Base-by-base conservation (phyloP, 2,797 vertebrate species). In the Melanogrammus aeglefinus region DNA sequence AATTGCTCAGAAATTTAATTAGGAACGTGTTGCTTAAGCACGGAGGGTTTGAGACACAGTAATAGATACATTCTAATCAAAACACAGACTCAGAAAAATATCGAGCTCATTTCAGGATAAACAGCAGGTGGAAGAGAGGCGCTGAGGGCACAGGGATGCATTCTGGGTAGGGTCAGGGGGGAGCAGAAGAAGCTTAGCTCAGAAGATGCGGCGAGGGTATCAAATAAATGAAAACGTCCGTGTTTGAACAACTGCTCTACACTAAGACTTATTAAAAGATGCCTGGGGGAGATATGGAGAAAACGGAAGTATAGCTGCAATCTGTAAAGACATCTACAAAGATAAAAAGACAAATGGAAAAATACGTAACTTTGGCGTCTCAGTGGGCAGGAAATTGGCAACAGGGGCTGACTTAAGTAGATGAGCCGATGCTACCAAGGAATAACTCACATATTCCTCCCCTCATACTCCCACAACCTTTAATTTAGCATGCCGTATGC, bases 131-230 rank as follows among this genome's bases (percentile, higher is more conserved):
- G 57, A n/a, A n/a, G n/a, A 24, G 57, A 63, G 57, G 21, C 2
- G 57, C 57, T 24, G 21, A 24, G 57, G 57, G 57, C 57, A 24
- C 16, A 63, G 57, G 6, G n/a, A 24, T 63, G 57, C 57, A 63
- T 63, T 63, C 57, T 63, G 57, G 57, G 57, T 63, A 63, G 57
- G 57, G 57, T 63, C 57, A 63, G 57, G 57, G n/a, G 57, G 57
- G 57, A 63, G 0, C n/a, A 8, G 57, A 24, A 9, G n/a, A 24
- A 63, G 51, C 16, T 14, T 4, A 47, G 44, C 16, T 47, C 44
- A 16, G 44, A 47, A 47, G 16, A 47, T 57, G 51, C 21, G 51
- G 51, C 5, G n/a, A 63, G n/a, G 57, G 21, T 63, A n/a, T 63
- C 5, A 24, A 63, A 63, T 63, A 63, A n/a, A 63, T 24, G 21